Base-by-base conservation (phyloP, 2,797 vertebrate genomes). In the Esox lucius region DNA sequence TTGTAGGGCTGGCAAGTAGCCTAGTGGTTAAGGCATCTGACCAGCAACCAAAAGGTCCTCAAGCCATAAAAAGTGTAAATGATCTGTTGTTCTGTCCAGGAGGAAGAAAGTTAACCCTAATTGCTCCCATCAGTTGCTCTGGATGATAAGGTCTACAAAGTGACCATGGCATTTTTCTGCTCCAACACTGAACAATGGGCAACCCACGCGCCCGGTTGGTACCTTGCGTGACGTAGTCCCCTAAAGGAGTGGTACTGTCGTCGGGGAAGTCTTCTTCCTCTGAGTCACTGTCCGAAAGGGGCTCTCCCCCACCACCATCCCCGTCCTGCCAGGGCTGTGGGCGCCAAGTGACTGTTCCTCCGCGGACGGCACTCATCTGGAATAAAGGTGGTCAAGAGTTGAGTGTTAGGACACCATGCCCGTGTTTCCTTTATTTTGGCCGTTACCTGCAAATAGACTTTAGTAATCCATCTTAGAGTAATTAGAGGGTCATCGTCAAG, bases 211-310 rank as follows among this genome's bases (percentile, higher is more conserved):
- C 28, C 28, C 28, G 28, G 28, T 3, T 4, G 2, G 5, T 77
- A 95, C 94, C 94, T 0, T 93, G 92, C 51, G 92, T 94, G 26
- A 95, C 86, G 82, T 95, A 95, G 86, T 95, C 92, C 49, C 94
- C 94, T 70, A 95, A 74, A 0, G 94, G 94, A 1, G 93, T 95
- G 62, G 92, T 94, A 76, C 91, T 94, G 87, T 94, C 93, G 26
- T 95, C 94, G 0, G 94, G 94, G 76, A 95, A 95, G 90, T 95
- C 94, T 79, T 95, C 94, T 78, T 95, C 94, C 71, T 95, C 94
- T 0, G 94, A 95, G 87, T 95, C 94, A 5, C 93, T 94, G 89
- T 95, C 94, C 0, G 94, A 95, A 62, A 95, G 92, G 6, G 93
- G 93, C 67, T 95, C 94, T 12, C 91, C 91, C 56, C 91, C 90